These are phyloP conservation scores for Melanostigma gelatinosum DNA, from an alignment of 2,113 vertebrate species.

Conservation along the genomic window DNA sequence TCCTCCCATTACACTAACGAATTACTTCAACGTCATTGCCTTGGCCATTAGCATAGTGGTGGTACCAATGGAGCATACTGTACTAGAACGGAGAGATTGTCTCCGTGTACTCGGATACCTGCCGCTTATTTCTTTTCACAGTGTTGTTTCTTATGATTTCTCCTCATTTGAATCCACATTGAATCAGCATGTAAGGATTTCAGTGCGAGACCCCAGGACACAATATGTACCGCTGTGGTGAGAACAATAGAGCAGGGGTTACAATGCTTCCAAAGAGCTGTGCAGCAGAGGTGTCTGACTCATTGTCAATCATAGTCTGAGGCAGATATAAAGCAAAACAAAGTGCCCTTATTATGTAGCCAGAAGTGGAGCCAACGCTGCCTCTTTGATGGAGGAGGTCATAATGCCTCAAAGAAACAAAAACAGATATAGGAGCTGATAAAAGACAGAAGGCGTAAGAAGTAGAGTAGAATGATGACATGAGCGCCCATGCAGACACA, in stretches of 20 bases:
- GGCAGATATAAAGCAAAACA: conserved; percentile 38
- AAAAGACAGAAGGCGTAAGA: background rate
- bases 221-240: conserved; percentile 1
- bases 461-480: background rate
- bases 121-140: conserved; percentile 13
- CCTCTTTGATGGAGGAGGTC: conserved; percentile 30
- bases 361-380: conserved; percentile 6
- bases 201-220: background rate
- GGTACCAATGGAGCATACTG: conserved; percentile 55
- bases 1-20: conserved; percentile 67
- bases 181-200: conserved; percentile 17
- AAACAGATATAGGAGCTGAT: background rate
- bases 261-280: conserved; percentile 30
- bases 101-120: conserved; percentile 38
- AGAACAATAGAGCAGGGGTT: conserved; percentile 37
- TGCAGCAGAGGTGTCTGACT: conserved; percentile 39
- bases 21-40: conserved; percentile 61
- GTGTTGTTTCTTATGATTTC: conserved; percentile 11
- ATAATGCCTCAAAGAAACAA: conserved; percentile 12
- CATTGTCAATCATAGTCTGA: conserved; percentile 34
- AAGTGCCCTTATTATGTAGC: conserved; percentile 40
- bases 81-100: conserved; percentile 48
- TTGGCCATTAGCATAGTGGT: conserved; percentile 72
- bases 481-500: background rate
- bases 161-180: conserved; percentile 19